These are phyloP conservation scores for Corythornis madagascariensis DNA, from an alignment of 2,113 vertebrate species.

Conservation along the genomic window DNA sequence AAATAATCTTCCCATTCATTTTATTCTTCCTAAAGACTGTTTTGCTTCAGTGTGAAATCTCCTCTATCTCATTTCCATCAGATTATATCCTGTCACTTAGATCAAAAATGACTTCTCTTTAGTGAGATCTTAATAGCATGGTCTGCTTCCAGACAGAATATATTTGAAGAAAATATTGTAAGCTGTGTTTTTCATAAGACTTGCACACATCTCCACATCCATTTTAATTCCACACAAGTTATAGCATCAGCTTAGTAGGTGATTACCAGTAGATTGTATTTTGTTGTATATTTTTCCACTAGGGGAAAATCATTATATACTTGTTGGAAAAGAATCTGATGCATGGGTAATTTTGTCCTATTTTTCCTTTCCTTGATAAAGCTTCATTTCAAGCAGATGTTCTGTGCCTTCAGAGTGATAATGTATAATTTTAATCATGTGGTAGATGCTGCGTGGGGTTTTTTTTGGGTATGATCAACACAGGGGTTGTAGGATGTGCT, in stretches of 20 bases:
- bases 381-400: constrained; percentile 33
- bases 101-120: background rate
- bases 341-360: background rate
- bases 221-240: background rate
- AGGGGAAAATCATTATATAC: background rate
- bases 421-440: background rate
- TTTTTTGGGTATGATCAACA: background rate
- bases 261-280: background rate
- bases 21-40: background rate
- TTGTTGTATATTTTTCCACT: background rate
- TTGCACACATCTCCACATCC: background rate
- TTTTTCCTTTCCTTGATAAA: background rate
- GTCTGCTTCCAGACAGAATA: background rate
- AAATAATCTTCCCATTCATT: background rate
- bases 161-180: background rate
- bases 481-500: background rate
- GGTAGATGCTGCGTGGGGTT: background rate
- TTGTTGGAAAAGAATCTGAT: background rate
- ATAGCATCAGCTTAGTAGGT: background rate
- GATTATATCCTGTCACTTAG: background rate
- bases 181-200: background rate
- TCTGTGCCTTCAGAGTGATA: background rate
- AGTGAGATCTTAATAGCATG: background rate
- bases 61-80: background rate
- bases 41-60: background rate